A percentile compares a stretch with the other conserved stretches of the same genome.
Evolutionary conservation across 2,797 vertebrate genomes (phyloP).

Genomic region (Oceanodroma leucorhoa): DNA sequence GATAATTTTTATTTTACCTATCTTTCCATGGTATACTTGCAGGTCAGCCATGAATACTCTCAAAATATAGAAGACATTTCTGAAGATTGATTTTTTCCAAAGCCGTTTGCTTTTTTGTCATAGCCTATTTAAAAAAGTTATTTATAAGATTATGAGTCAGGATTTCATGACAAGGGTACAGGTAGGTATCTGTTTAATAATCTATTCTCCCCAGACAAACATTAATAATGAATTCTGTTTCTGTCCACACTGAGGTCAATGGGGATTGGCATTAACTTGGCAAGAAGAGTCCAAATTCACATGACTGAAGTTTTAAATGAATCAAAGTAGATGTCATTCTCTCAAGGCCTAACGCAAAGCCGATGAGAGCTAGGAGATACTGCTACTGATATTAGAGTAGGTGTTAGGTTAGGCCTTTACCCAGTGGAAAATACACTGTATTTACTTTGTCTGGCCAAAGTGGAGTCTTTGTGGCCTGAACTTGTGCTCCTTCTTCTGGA

Average conservation of each 20-base stretch:
- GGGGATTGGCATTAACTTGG: background rate
- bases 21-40: constrained; percentile 70
- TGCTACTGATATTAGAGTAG: background rate
- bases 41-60: constrained; percentile 81
- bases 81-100: constrained; percentile 86
- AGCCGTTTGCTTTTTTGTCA: constrained; percentile 82
- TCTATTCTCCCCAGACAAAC: background rate
- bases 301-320: background rate
- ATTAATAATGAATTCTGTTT: background rate
- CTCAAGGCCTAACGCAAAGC: background rate
- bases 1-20: constrained; percentile 5
- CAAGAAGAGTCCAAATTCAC: background rate
- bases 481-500: background rate
- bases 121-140: constrained; percentile 78
- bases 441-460: background rate
- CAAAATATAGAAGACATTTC: constrained; percentile 86
- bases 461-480: background rate
- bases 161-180: background rate
- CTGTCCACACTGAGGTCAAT: background rate
- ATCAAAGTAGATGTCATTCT: background rate
- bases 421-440: background rate
- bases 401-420: background rate
- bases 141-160: constrained; percentile 28
- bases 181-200: background rate
- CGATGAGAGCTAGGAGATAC: background rate